phyloP scores from a whole-genome alignment of 2,113 vertebrate species.

The Ochotona princeps region DNA sequence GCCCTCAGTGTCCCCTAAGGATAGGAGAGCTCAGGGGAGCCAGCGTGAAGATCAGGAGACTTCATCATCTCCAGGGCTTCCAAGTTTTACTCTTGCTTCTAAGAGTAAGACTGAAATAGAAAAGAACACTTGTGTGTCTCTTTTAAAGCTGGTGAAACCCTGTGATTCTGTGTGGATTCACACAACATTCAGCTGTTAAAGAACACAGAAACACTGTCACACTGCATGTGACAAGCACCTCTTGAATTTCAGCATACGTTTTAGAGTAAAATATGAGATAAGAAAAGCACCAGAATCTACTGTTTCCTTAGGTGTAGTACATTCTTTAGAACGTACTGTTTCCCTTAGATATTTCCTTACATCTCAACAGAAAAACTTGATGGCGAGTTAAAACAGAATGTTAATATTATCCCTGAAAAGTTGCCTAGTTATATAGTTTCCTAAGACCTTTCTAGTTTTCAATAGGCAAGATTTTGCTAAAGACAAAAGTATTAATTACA shows the following conservation, averaged over 20 bases:
- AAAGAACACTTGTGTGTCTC: not conserved
- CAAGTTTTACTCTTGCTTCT: not conserved
- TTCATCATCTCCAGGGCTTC: slow-evolving; percentile 12
- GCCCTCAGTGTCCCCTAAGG: not conserved
- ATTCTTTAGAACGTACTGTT: not conserved
- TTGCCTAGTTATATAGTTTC: slow-evolving; percentile 54
- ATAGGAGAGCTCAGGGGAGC: not conserved
- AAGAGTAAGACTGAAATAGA: slow-evolving; percentile 16
- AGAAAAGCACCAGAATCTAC: slow-evolving; percentile 26
- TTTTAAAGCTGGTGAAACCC: not conserved
- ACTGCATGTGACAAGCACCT: not conserved
- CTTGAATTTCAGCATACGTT: slow-evolving; percentile 61
- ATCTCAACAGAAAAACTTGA: slow-evolving; percentile 40
- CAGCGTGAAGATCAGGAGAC: slow-evolving; percentile 38
- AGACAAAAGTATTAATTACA: slow-evolving; percentile 78
- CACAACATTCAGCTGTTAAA: not conserved
- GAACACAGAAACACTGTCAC: not conserved
- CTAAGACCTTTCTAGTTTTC: slow-evolving; percentile 63
- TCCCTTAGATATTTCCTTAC: not conserved
- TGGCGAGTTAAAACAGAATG: slow-evolving; percentile 58
- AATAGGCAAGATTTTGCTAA: slow-evolving; percentile 65
- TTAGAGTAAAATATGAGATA: slow-evolving; percentile 60
- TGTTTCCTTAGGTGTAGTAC: not conserved
- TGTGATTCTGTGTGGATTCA: slow-evolving; percentile 3
- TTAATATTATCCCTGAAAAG: slow-evolving; percentile 64